Conservation (phyloP, 1,140 invertebrate species). For the Hylaeus anthracinus region DNA sequence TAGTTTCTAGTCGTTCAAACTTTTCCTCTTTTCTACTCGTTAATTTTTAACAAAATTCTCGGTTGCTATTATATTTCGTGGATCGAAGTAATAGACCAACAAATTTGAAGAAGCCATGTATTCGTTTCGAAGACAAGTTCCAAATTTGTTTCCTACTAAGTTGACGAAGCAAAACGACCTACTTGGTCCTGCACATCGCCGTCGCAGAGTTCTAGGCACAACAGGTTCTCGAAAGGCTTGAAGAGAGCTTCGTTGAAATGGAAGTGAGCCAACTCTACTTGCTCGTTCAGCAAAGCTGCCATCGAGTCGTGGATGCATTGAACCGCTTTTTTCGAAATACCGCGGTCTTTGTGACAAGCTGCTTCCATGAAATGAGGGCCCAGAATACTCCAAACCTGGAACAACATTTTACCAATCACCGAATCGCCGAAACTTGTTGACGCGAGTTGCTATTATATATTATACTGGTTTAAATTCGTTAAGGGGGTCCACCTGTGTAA, state of each 20-base stretch:
- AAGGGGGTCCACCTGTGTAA: too few relatives aligned
- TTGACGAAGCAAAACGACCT: constrained; percentile 35
- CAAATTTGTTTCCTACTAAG: too few relatives aligned
- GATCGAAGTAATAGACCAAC: too few relatives aligned
- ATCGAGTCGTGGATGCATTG: constrained; percentile 96
- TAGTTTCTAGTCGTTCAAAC: too few relatives aligned
- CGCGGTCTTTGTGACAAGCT: constrained; percentile 93
- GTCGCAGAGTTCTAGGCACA: constrained; percentile 95
- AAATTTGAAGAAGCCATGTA: background rate
- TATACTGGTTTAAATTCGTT: too few relatives aligned
- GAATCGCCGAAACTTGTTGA: too few relatives aligned
- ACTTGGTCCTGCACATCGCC: constrained; percentile 94
- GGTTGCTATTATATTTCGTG: too few relatives aligned
- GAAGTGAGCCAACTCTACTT: constrained; percentile 94
- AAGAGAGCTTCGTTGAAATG: constrained; percentile 97
- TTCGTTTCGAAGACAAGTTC: too few relatives aligned
- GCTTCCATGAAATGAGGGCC: constrained; percentile 96
- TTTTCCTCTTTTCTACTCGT: too few relatives aligned
- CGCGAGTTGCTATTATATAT: too few relatives aligned
- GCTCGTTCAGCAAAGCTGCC: constrained; percentile 92
- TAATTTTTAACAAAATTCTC: too few relatives aligned
- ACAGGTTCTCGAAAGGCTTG: constrained; percentile 96
- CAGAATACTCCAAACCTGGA: constrained; percentile 90
- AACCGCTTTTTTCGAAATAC: constrained; percentile 95
- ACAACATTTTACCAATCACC: background rate